These are phyloP conservation scores for Riparia riparia DNA, from an alignment of 2,113 vertebrate genomes.

Conservation along the genomic window DNA sequence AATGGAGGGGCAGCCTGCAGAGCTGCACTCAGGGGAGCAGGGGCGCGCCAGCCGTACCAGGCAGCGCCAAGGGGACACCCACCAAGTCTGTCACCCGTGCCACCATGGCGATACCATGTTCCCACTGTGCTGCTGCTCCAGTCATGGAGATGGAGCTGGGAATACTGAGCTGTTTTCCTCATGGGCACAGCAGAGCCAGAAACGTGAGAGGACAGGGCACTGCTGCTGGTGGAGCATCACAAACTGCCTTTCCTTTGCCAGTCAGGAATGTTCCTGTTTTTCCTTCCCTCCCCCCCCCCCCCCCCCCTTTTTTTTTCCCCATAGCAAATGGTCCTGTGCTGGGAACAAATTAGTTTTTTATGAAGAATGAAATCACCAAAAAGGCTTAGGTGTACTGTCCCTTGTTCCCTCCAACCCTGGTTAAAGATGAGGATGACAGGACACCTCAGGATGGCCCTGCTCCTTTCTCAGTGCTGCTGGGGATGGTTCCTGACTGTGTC, in stretches of 20 bases:
- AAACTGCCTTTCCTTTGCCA: not conserved
- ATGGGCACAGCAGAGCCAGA: rapidly evolving
- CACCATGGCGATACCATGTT: rapidly evolving
- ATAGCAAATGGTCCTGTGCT: not conserved
- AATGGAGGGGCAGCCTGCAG: not conserved
- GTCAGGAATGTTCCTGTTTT: rapidly evolving
- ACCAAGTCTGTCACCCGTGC: rapidly evolving
- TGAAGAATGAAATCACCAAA: not conserved
- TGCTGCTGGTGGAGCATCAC: not conserved
- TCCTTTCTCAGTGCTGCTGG: not conserved
- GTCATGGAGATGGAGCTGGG: not conserved
- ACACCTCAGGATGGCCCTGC: not conserved
- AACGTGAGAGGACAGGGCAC: not conserved
- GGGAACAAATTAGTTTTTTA: not conserved
- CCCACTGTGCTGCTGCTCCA: not conserved
- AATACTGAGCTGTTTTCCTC: not conserved
- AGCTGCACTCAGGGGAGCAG: not conserved
- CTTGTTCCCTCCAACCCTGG: not conserved
- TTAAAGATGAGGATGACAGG: not conserved
- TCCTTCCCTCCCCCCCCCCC: not conserved
- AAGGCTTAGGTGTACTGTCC: not conserved
- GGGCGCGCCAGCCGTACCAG: not conserved
- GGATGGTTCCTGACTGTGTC: not conserved
- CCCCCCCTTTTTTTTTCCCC: not conserved
- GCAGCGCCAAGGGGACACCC: not conserved